A percentile compares a stretch with the other conserved stretches of the same genome.
Conservation (phyloP, 2,113 vertebrate species). For the Chloroceryle aenea region DNA sequence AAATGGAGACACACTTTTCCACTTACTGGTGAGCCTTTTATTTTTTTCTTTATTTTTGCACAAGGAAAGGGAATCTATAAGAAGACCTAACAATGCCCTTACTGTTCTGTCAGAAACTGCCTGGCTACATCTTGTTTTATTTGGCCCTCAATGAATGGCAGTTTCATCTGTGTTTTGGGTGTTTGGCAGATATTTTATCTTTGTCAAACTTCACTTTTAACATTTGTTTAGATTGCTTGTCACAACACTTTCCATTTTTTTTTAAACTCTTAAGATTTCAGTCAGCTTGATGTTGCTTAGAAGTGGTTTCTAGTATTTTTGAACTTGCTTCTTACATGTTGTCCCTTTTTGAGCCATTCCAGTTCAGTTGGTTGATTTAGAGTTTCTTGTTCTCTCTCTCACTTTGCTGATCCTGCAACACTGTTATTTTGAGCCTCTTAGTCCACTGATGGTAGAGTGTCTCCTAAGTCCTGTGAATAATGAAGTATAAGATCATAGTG, state of each 20-base stretch:
- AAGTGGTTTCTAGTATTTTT: constrained; percentile 13
- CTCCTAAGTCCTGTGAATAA: background rate
- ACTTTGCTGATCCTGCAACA: background rate
- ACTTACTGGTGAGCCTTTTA: background rate
- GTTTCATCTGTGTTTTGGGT: constrained; percentile 61
- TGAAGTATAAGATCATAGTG: background rate
- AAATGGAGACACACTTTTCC: background rate
- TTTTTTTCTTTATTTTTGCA: background rate
- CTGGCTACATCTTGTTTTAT: constrained; percentile 61
- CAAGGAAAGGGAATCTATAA: constrained; percentile 38
- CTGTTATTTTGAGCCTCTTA: background rate
- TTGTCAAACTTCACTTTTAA: constrained; percentile 67
- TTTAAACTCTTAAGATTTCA: constrained; percentile 8
- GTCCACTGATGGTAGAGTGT: background rate
- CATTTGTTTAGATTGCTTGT: constrained; percentile 69
- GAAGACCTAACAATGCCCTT: constrained; percentile 53
- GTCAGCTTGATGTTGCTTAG: background rate
- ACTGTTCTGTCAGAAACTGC: constrained; percentile 61
- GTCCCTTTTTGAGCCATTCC: background rate
- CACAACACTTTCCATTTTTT: constrained; percentile 22
- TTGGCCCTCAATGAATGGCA: constrained; percentile 64
- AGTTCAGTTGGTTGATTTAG: background rate
- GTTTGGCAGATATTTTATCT: constrained; percentile 68
- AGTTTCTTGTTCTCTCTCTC: background rate
- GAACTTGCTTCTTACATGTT: background rate